Base-by-base conservation (phyloP, 2,888 invertebrate genomes). In the Adelphocoris suturalis region DNA sequence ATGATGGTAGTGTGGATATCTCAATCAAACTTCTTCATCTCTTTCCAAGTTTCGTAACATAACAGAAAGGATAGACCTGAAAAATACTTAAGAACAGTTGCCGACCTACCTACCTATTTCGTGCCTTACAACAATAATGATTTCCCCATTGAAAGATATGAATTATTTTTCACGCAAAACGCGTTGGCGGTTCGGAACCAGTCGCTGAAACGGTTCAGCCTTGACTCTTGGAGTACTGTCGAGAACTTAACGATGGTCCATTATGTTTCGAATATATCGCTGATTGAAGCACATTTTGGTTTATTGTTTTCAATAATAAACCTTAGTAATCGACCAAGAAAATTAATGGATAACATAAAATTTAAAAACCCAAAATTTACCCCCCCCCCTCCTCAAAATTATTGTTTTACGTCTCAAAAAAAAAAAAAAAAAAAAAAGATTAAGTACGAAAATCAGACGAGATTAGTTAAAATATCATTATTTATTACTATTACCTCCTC, bases 191-290 rank as follows among this genome's bases (percentile, higher is more conserved):
- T 14, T 57, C 57, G 16, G n/a, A 16, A 14, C 57, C 57, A n/a
- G n/a, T 0, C 57, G 14, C 57, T 57, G n/a, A 57, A 14, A n/a
- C 19, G 57, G n/a, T 57, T 57, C 57, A 57, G n/a, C 57, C 57
- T 57, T 57, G 57, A n/a, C 57, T 57, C n/a, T 16, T n/a, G n/a
- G 37, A 37, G 37, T 37, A 37, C 37, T 37, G 37, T 37, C 37
- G 57, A n/a, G n/a, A n/a, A n/a, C 57, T 57, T n/a, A 57, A 57
- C 16, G 57, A 57, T 57, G 11, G 57, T n/a, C 57, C 57, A 57
- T 57, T 57, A 57, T 57, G 16, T 57, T 57, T 57, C 57, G 14
- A 16, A 57, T 57, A n/a, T n/a, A 4, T 37, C 37, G n/a, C n/a
- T n/a, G n/a, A n/a, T 37, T 37, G 37, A 4, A 7, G 37, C 37